These are phyloP conservation scores for Dendroctonus ponderosae DNA, from an alignment of 1,140 invertebrate species.

Conservation along the genomic window DNA sequence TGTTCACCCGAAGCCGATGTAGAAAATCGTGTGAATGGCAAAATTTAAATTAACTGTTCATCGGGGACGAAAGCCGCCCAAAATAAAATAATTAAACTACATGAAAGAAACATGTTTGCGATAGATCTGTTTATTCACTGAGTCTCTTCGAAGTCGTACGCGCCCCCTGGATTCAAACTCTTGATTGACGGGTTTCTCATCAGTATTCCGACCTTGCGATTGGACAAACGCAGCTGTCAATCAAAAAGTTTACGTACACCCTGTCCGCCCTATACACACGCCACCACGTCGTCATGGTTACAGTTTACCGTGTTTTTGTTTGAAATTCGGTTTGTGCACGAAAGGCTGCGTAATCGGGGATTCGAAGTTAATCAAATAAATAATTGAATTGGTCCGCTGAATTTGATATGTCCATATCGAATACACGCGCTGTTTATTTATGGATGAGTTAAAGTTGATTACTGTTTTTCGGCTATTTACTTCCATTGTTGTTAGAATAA, in stretches of 20 bases:
- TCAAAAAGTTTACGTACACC: slow-evolving; percentile 52
- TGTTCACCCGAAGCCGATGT: too few relatives aligned
- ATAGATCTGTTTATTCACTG: slow-evolving; percentile 22
- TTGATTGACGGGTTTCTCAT: slow-evolving; percentile 55
- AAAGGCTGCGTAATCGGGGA: slow-evolving; percentile 23
- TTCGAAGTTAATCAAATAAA: slow-evolving; percentile 28
- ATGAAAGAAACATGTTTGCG: slow-evolving; percentile 19
- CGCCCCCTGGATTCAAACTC: not conserved
- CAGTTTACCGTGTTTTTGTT: slow-evolving; percentile 36
- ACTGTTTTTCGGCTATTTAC: too few relatives aligned
- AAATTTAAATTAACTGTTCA: too few relatives aligned
- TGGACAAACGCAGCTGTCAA: slow-evolving; percentile 62
- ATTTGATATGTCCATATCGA: slow-evolving; percentile 7
- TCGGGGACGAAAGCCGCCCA: too few relatives aligned
- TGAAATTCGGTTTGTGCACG: slow-evolving; percentile 32
- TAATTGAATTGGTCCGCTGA: slow-evolving; percentile 19
- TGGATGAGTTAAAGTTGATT: not conserved
- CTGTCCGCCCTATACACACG: slow-evolving; percentile 26
- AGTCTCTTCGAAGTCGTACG: not conserved
- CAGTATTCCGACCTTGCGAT: slow-evolving; percentile 61
- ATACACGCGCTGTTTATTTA: slow-evolving; percentile 4
- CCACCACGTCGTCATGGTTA: slow-evolving; percentile 25
- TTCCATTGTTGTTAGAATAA: too few relatives aligned
- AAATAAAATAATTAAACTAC: too few relatives aligned
- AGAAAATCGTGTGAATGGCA: too few relatives aligned